Percentiles rank a stretch among this genome's conserved stretches.
These are phyloP conservation scores for Harpalus rufipes DNA, from an alignment of 2,888 invertebrate genomes.

Conservation along the genomic window DNA sequence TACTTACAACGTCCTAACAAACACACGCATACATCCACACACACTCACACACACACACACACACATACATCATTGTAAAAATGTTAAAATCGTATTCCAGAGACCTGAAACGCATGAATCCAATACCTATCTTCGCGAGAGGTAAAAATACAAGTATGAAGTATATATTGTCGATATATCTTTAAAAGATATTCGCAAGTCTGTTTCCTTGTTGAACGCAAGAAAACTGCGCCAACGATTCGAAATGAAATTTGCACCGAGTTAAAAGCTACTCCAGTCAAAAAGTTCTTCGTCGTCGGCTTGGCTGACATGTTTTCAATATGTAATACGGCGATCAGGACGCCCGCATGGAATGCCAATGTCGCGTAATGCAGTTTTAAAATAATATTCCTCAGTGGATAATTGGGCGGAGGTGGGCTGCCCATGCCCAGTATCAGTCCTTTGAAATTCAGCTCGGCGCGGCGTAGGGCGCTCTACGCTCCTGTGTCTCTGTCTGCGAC, in stretches of 20 bases:
- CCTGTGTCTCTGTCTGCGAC: constrained; percentile 54
- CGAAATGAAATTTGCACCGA: constrained; percentile 58
- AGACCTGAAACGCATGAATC: too few species aligned
- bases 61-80: too few species aligned
- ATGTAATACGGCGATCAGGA: constrained; percentile 65
- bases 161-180: background rate
- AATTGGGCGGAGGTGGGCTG: constrained; percentile 32
- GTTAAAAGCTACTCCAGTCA: constrained; percentile 60
- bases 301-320: constrained; percentile 63
- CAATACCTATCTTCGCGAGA: background rate
- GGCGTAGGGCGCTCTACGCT: background rate
- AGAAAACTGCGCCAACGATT: constrained; percentile 45
- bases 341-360: constrained; percentile 58
- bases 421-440: constrained; percentile 26
- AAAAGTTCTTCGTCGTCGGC: constrained; percentile 40
- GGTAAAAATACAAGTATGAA: background rate
- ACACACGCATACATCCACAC: too few species aligned
- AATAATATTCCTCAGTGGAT: constrained; percentile 64
- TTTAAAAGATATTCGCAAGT: constrained; percentile 13
- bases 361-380: constrained; percentile 64
- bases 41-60: too few species aligned
- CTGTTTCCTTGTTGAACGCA: background rate
- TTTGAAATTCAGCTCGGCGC: constrained; percentile 53
- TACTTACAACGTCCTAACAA: too few species aligned
- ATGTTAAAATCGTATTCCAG: too few species aligned